Evolutionary conservation across 2,888 invertebrate genomes (phyloP).

Genomic region (Sphinx pinastri): DNA sequence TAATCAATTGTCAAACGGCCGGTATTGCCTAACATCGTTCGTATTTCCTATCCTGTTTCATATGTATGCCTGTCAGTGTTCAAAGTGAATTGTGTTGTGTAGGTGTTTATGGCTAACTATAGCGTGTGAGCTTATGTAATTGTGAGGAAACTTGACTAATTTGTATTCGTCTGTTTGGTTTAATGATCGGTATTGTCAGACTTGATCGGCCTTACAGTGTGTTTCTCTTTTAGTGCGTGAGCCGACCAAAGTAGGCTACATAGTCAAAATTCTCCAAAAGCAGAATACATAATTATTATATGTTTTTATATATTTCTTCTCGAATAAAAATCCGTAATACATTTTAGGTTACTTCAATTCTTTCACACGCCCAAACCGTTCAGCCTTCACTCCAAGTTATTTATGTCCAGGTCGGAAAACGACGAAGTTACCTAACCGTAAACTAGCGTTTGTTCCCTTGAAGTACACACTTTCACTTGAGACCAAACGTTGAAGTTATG

Average conservation of each 20-base stretch:
- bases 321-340: too few relatives aligned
- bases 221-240: too few relatives aligned
- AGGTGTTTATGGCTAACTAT: neutral
- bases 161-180: too few relatives aligned
- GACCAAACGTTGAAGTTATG: constrained; percentile 44
- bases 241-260: too few relatives aligned
- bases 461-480: constrained; percentile 26
- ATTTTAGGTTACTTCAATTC: too few relatives aligned
- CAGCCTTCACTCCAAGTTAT: neutral
- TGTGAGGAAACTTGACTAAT: too few relatives aligned
- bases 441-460: constrained; percentile 21
- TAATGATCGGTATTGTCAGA: too few relatives aligned
- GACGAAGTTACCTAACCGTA: constrained; percentile 26
- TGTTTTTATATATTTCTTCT: too few relatives aligned
- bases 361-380: too few relatives aligned
- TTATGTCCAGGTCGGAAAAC: constrained; percentile 1
- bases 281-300: too few relatives aligned
- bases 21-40: constrained; percentile 52
- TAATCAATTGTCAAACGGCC: constrained; percentile 76
- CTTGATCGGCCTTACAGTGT: too few relatives aligned
- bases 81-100: constrained; percentile 54
- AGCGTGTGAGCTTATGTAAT: neutral
- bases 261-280: too few relatives aligned
- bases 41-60: constrained; percentile 48
- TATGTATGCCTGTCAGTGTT: constrained; percentile 47